Conservation (phyloP, 2,797 vertebrate species). For the Hydrophis major region DNA sequence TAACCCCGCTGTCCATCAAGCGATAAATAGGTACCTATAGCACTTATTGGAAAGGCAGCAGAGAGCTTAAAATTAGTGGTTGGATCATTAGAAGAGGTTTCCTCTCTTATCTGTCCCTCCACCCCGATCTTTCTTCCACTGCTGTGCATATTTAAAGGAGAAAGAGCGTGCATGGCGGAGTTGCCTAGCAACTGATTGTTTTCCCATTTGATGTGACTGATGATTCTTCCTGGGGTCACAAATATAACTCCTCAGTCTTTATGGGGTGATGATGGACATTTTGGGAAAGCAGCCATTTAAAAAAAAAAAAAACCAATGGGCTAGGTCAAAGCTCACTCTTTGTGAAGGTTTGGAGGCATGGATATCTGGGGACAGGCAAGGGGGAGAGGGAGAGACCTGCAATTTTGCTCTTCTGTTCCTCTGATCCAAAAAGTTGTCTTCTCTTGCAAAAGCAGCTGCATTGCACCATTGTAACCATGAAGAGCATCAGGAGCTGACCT, state of each 20-base stretch:
- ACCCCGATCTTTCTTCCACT: background rate
- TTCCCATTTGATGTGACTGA: background rate
- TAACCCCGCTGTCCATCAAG: background rate
- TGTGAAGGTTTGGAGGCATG: background rate
- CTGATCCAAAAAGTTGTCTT: background rate
- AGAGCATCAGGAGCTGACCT: background rate
- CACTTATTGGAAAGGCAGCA: background rate
- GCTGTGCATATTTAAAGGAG: background rate
- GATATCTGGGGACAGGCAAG: background rate
- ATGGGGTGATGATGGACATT: background rate
- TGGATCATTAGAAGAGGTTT: background rate
- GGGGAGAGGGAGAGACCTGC: fast-evolving
- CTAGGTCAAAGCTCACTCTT: background rate
- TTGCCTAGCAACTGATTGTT: slow-evolving; percentile 1
- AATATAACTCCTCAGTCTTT: background rate
- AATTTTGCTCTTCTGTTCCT: background rate
- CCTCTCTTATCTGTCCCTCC: background rate
- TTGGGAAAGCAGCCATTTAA: background rate
- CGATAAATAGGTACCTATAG: background rate
- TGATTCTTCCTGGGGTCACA: background rate
- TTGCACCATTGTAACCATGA: background rate
- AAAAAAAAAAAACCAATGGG: background rate
- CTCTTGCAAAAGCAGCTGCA: background rate
- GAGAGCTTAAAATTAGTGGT: background rate
- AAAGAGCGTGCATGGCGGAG: background rate